These are phyloP conservation scores for Noctua janthe DNA, from an alignment of 2,888 invertebrate species.

Conservation along the genomic window DNA sequence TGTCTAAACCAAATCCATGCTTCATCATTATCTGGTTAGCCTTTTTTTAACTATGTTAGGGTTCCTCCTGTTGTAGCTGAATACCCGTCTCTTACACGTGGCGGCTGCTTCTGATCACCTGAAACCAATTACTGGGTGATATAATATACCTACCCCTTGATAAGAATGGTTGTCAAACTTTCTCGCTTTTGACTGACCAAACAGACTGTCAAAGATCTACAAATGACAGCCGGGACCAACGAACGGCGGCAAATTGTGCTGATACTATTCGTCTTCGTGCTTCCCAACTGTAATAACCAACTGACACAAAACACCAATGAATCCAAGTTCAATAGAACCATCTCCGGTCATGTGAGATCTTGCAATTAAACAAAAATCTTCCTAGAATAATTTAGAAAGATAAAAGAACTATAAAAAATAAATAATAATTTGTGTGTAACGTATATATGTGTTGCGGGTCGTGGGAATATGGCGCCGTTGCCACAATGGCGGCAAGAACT, in stretches of 20 bases:
- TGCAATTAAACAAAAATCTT: constrained; percentile 61
- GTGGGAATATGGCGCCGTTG: constrained; percentile 76
- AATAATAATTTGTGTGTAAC: constrained; percentile 60
- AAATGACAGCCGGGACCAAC: background rate
- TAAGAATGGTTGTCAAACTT: background rate
- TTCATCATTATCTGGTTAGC: background rate
- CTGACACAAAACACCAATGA: constrained; percentile 19
- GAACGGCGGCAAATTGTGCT: background rate
- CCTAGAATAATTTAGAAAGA: constrained; percentile 61
- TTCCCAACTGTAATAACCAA: constrained; percentile 7
- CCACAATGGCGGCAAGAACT: constrained; percentile 79
- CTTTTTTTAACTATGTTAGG: background rate
- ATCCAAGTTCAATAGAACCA: constrained; percentile 64
- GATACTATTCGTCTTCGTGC: background rate
- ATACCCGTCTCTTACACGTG: background rate
- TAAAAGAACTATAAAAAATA: constrained; percentile 60
- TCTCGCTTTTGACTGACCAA: background rate
- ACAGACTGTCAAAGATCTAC: background rate
- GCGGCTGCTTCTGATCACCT: background rate
- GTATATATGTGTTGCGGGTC: constrained; percentile 67
- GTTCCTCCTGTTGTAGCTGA: background rate
- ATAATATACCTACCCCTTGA: background rate
- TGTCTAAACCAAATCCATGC: background rate
- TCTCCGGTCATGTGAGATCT: constrained; percentile 61
- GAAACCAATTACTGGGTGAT: background rate